Conservation (phyloP, 2,113 vertebrate species). For the Tyrannus savana region DNA sequence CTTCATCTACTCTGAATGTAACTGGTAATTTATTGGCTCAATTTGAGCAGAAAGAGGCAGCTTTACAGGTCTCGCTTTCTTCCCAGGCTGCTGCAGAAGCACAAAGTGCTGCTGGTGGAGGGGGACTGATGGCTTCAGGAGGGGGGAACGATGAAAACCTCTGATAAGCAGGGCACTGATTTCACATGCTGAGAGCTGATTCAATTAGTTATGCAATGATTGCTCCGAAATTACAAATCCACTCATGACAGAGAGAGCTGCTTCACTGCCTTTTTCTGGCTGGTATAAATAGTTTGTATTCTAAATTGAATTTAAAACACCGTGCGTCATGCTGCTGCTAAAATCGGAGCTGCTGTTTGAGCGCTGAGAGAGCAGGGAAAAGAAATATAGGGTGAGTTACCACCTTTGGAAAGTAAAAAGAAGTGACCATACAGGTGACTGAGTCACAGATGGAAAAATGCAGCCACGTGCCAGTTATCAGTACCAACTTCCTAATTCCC, state of each 20-base stretch:
- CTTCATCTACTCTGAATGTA: neutral
- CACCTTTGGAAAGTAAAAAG: neutral
- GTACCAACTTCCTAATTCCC: constrained; percentile 3
- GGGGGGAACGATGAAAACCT: constrained; percentile 23
- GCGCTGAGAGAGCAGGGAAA: neutral
- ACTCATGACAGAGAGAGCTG: constrained; percentile 56
- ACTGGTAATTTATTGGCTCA: neutral
- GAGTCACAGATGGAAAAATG: neutral
- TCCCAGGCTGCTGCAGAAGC: neutral
- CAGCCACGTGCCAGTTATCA: neutral
- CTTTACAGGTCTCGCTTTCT: neutral
- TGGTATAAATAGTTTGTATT: constrained; percentile 68
- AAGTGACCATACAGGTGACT: neutral
- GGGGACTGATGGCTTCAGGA: neutral
- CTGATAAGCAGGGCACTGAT: constrained; percentile 17
- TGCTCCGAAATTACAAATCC: constrained; percentile 61
- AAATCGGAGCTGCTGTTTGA: constrained; percentile 41
- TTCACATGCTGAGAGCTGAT: constrained; percentile 59
- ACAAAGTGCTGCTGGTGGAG: neutral
- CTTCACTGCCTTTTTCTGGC: constrained; percentile 59
- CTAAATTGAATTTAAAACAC: constrained; percentile 72
- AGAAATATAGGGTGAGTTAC: neutral
- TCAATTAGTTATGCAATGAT: constrained; percentile 67
- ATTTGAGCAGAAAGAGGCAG: constrained; percentile 4
- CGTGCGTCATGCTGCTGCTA: constrained; percentile 63